These are phyloP conservation scores for Epistrophella euchroma DNA, from an alignment of 2,888 invertebrate genomes.

Conservation along the genomic window DNA sequence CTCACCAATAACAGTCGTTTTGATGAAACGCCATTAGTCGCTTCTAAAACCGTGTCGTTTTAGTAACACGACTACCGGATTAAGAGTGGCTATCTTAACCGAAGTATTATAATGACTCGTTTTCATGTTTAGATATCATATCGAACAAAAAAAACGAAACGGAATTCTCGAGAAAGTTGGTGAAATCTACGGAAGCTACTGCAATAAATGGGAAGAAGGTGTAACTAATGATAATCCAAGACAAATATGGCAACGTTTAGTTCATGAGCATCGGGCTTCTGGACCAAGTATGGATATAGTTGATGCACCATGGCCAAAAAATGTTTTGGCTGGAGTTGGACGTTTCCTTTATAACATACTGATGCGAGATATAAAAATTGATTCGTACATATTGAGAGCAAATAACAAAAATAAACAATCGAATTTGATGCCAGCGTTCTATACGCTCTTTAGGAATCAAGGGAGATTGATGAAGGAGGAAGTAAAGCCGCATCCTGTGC, in stretches of 20 bases:
- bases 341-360: constrained; percentile 94
- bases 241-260: constrained; percentile 89
- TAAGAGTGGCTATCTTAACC: too few species aligned
- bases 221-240: constrained; percentile 86
- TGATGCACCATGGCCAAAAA: constrained; percentile 88
- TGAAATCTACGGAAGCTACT: constrained; percentile 87
- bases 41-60: too few species aligned
- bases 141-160: constrained; percentile 87
- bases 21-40: too few species aligned
- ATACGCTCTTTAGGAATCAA: constrained; percentile 89
- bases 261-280: constrained; percentile 84
- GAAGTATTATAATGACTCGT: constrained; percentile 10
- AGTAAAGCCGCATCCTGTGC: constrained; percentile 93
- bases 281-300: constrained; percentile 87
- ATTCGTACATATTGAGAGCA: constrained; percentile 87
- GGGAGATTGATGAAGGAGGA: constrained; percentile 88
- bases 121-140: constrained; percentile 85
- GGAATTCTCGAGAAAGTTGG: constrained; percentile 88
- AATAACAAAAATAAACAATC: constrained; percentile 84
- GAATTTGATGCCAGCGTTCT: constrained; percentile 90
- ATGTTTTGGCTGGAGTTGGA: constrained; percentile 88
- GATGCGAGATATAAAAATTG: constrained; percentile 92
- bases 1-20: too few species aligned
- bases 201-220: constrained; percentile 86
- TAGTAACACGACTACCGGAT: too few species aligned